Conservation (phyloP, 53 echinoderm and acorn worm species). For the Henricia sp. region DNA sequence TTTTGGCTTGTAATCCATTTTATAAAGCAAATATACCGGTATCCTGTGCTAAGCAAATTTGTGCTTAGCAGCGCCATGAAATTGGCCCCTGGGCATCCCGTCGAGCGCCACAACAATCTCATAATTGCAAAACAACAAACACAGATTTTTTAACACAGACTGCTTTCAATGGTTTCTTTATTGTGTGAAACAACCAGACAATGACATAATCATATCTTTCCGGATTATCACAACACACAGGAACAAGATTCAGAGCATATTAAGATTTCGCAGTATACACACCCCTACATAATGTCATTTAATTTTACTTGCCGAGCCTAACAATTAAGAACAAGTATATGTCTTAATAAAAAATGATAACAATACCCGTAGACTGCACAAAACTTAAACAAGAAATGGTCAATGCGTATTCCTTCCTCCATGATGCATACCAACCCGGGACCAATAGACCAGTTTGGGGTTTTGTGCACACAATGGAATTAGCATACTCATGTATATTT, state of each 20-base stretch:
- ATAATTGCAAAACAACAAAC: not conserved
- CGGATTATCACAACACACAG: conserved; percentile 3
- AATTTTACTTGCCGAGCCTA: not conserved
- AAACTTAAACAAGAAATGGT: not conserved
- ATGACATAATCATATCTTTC: conserved; percentile 31
- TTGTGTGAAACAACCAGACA: conserved; percentile 43
- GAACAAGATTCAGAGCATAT: conserved; percentile 3
- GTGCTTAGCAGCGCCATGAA: too few species aligned
- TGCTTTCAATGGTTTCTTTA: conserved; percentile 43
- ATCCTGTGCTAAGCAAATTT: too few species aligned
- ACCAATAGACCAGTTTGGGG: too few species aligned
- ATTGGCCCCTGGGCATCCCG: too few species aligned
- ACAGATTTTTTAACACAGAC: not conserved
- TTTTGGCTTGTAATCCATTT: too few species aligned
- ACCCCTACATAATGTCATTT: not conserved
- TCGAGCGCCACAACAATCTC: too few species aligned
- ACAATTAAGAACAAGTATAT: not conserved
- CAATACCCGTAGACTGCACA: conserved; percentile 59
- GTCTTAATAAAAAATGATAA: conserved; percentile 32
- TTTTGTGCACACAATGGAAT: too few species aligned
- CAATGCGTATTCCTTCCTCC: not conserved
- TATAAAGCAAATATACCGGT: too few species aligned
- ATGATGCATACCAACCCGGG: too few species aligned
- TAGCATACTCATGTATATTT: too few species aligned
- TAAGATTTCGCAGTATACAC: conserved; percentile 19